Base-by-base conservation (phyloP, 2,888 invertebrate species). In the Brachypalpus laphriformis region DNA sequence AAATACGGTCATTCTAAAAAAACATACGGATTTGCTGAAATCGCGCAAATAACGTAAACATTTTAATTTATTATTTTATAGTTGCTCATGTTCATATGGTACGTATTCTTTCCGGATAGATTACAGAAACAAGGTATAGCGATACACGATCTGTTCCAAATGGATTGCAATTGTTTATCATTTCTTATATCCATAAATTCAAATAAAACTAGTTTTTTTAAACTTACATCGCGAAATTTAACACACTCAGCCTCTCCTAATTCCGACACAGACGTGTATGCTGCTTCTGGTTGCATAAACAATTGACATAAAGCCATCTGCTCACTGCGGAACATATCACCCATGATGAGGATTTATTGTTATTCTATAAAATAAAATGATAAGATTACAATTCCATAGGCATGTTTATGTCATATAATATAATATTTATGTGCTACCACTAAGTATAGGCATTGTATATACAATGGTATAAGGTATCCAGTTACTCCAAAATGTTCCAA, bases 281-380 rank as follows among this genome's bases (percentile, higher is more conserved):
- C 98, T 34, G 98, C 97, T 93, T 98, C 98, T 18, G 98, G 97
- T 92, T 98, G 98, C 89, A 98, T 96, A 93, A 98, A 98, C 92
- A 98, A 95, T 93, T 98, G 98, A 94, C 97, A 96, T 89, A 97
- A 93, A 82, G 95, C 95, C 97, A 98, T 98, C 93, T 97, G 95
- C 91, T 97, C 97, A 92, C 97, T 97, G 86, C 97, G 94, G 93
- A 97, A 97, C 94, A 97, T 94, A 89, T 96, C 94, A 93, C 96
- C 96, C 96, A 96, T 96, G 71, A 25, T 88, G 88, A 82, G 63
- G 66, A 20, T 14, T 59, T 70, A 31, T 65, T 51, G 11, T 51
- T 76, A 18, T 25, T 63, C 77, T 71, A 40, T 7, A 65, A 49
- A 49, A 37, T 16, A n/a, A 25, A 9, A 16, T 16, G 16, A 6